phyloP scores from a whole-genome alignment of 2,888 invertebrate species.

The Dasysyrphus albostriatus region DNA sequence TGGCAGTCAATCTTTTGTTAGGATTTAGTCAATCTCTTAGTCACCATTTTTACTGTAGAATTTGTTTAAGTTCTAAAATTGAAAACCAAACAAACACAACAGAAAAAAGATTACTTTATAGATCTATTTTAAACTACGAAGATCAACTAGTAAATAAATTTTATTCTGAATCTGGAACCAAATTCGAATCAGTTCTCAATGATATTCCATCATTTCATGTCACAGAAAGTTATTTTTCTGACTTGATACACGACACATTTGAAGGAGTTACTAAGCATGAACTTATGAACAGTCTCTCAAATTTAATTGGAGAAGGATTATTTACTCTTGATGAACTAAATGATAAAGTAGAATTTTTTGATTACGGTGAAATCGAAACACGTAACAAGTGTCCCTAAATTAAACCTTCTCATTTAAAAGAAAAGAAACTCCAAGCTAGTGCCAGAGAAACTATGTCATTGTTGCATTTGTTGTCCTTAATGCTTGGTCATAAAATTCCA shows the following conservation, averaged over 20 bases:
- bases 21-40: background rate
- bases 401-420: background rate
- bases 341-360: background rate
- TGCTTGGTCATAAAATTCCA: background rate
- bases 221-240: background rate
- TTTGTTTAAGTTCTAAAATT: background rate
- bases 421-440: background rate
- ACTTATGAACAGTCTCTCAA: background rate
- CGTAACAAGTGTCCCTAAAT: background rate
- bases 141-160: background rate
- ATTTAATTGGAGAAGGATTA: background rate
- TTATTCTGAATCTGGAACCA: no score
- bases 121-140: background rate
- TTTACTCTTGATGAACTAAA: background rate
- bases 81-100: background rate
- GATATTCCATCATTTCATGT: background rate
- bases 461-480: background rate
- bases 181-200: no score
- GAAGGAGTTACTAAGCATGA: background rate
- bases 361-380: background rate
- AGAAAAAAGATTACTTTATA: background rate
- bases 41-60: background rate
- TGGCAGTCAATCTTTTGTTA: background rate
- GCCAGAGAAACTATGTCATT: background rate
- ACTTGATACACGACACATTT: background rate